These are phyloP conservation scores for Antheraea mylitta DNA, from an alignment of 1,140 invertebrate species.

Conservation along the genomic window DNA sequence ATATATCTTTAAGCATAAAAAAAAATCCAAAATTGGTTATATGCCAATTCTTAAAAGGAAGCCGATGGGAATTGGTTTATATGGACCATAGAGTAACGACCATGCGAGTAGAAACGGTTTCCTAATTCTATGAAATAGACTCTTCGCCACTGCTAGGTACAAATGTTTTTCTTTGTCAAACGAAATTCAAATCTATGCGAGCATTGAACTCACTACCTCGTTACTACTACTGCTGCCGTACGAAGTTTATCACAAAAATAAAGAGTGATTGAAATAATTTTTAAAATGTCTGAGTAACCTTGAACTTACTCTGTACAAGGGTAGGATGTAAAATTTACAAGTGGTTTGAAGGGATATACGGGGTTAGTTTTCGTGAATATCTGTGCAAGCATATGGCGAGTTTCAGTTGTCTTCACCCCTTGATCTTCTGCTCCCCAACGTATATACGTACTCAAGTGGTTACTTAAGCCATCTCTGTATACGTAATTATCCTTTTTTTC, in stretches of 20 bases:
- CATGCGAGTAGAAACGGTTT: too few relatives aligned
- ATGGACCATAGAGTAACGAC: too few relatives aligned
- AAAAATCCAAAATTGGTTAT: too few relatives aligned
- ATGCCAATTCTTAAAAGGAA: too few relatives aligned
- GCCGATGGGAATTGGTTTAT: too few relatives aligned
- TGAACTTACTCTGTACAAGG: conserved; percentile 67
- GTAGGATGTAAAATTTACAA: conserved; percentile 71
- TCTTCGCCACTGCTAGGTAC: too few relatives aligned
- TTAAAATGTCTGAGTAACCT: not conserved
- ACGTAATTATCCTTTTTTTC: conserved; percentile 72
- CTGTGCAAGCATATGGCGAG: conserved; percentile 63
- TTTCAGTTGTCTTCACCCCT: conserved; percentile 57
- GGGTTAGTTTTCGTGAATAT: conserved; percentile 56
- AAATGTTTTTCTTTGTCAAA: too few relatives aligned
- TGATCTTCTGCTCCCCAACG: conserved; percentile 61
- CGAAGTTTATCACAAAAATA: not conserved
- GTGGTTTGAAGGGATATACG: conserved; percentile 60
- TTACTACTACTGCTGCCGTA: not conserved
- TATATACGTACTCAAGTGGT: conserved; percentile 69
- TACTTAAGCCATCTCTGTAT: conserved; percentile 67
- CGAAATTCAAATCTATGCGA: too few relatives aligned
- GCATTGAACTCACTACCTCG: too few relatives aligned
- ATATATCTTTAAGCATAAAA: too few relatives aligned
- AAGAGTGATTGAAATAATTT: not conserved
- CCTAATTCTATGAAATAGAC: too few relatives aligned